These are phyloP conservation scores for Prunella himalayana DNA, from an alignment of 2,113 vertebrate genomes.

Conservation along the genomic window DNA sequence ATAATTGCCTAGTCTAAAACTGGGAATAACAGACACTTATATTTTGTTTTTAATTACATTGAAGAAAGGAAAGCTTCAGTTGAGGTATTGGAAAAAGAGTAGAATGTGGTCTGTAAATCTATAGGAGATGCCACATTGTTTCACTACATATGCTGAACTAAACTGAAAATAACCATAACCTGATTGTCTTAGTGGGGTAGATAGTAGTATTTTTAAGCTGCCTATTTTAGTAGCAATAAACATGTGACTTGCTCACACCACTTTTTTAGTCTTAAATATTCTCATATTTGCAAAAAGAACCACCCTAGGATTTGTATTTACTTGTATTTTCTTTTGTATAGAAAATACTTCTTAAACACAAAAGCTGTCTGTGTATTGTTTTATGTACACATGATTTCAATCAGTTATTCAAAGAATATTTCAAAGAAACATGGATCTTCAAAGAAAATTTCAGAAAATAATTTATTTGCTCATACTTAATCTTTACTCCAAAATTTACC, in stretches of 20 bases:
- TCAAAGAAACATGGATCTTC: neutral
- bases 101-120: neutral
- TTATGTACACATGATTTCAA: neutral
- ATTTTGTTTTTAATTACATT: neutral
- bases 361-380: neutral
- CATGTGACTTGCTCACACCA: fast-evolving
- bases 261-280: neutral
- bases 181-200: neutral
- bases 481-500: neutral
- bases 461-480: neutral
- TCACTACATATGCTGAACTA: neutral
- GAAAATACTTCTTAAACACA: neutral
- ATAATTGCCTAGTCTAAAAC: neutral
- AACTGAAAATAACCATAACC: neutral
- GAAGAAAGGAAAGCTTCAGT: neutral
- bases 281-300: neutral
- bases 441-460: neutral
- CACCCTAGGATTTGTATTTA: neutral
- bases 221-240: neutral
- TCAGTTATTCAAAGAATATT: neutral
- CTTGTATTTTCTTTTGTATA: neutral
- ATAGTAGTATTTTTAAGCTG: neutral
- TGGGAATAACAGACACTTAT: neutral
- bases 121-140: neutral
- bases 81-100: neutral